Evolutionary conservation across 2,888 invertebrate species (phyloP), one percentile per base, ranked within the genome.

Genomic region (Colostygia pectinataria): DNA sequence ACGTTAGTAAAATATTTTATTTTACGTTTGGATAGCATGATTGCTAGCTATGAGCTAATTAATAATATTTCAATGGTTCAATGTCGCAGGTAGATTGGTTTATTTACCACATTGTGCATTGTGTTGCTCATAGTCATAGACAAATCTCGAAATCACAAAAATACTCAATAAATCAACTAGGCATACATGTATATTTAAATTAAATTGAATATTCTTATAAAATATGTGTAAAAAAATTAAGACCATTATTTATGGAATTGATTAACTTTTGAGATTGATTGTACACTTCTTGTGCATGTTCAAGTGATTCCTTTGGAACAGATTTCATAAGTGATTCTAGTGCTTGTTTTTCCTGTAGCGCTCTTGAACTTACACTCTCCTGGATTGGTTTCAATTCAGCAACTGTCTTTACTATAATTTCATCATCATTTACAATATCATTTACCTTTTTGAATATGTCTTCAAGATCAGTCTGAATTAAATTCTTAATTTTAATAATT

Each of bases 381-480:
- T 68, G 59, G 14, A 68, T 43, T 4, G 65, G 57, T 39, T 61
- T 13, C 5, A 74, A 27, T n/a, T 57, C 29, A 2, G n/a, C 9
- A 33, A 70, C 15, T 20, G 54, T 55, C 2, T 33, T 9, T 5
- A 58, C 36, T 9, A 63, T 42, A 9, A 56, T 8, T 23, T 57
- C 34, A 24, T 52, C 40, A 40, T 68, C 49, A 33, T 59, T 28
- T 1, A 78, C 32, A 14, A 37, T 23, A 14, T 56, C 10, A 12
- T 65, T 59, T 6, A 75, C 23, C 10, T 56, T 49, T 8, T 61
- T 34, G 51, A 72, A 73, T 36, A 66, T 54, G 4, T 39, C 18
- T 1, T 46, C 33, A 2, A 55, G 31, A 14, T 64, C 46, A 7
- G 0, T 38, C 20, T 52, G 2, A 1, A 65, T 51, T 4, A 7